These are phyloP conservation scores for Poecilia picta DNA, from an alignment of 2,797 vertebrate genomes.

Conservation along the genomic window DNA sequence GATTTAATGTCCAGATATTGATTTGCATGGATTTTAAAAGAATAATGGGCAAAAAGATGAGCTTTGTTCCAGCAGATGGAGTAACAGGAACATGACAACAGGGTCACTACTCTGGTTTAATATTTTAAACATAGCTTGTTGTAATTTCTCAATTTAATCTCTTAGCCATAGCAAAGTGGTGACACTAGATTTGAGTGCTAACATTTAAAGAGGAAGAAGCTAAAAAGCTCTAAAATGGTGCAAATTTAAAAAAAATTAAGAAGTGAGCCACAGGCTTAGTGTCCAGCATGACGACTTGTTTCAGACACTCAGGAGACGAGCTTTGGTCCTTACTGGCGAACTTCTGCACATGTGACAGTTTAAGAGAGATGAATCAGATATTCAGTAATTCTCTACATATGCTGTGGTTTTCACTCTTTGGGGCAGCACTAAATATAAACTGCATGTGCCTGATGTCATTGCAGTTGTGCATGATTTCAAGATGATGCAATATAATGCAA, in stretches of 20 bases:
- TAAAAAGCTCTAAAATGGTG: neutral
- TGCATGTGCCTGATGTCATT: slow-evolving; percentile 66
- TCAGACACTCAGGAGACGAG: slow-evolving; percentile 14
- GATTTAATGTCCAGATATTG: neutral
- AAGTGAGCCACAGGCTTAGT: too few species aligned
- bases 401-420: slow-evolving; percentile 51
- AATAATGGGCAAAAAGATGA: neutral
- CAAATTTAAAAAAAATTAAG: neutral
- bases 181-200: neutral
- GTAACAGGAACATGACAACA: neutral
- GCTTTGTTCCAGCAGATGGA: neutral
- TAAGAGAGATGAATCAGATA: slow-evolving; percentile 65
- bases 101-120: neutral
- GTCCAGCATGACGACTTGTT: slow-evolving; percentile 23
- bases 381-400: slow-evolving; percentile 68
- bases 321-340: slow-evolving; percentile 20
- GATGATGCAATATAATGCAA: slow-evolving; percentile 69
- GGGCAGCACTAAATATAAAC: slow-evolving; percentile 46
- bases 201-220: neutral
- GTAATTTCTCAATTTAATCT: neutral
- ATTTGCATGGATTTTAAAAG: neutral
- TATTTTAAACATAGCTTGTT: neutral
- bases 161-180: neutral
- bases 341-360: slow-evolving; percentile 55
- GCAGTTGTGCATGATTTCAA: slow-evolving; percentile 71